These are phyloP conservation scores for Habroteleia sp. DNA, from an alignment of 2,888 invertebrate genomes.

Conservation along the genomic window DNA sequence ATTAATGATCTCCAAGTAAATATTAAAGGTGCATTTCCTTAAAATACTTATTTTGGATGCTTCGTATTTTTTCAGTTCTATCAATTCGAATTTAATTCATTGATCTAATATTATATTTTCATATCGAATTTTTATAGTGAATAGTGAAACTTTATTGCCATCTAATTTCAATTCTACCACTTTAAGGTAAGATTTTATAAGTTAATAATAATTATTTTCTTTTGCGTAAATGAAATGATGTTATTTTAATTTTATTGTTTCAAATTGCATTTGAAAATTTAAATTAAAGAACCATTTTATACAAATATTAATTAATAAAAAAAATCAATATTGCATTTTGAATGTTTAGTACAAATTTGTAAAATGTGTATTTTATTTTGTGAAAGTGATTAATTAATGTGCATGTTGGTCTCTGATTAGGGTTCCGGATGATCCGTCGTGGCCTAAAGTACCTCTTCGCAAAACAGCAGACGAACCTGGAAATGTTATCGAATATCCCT, in stretches of 20 bases:
- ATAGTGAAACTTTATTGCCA: slow-evolving; percentile 73
- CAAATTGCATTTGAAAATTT: no score
- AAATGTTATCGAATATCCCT: slow-evolving; percentile 71
- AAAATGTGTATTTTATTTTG: background rate
- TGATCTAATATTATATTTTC: background rate
- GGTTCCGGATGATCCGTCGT: slow-evolving; percentile 76
- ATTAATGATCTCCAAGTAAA: slow-evolving; percentile 70
- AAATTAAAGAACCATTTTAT: no score
- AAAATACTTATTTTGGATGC: no score
- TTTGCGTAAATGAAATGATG: background rate
- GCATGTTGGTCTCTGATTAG: slow-evolving; percentile 58
- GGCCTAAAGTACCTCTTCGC: slow-evolving; percentile 78
- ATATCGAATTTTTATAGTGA: slow-evolving; percentile 73
- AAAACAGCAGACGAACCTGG: slow-evolving; percentile 68
- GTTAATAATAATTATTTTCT: background rate
- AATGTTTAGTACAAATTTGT: no score
- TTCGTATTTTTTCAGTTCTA: slow-evolving; percentile 63
- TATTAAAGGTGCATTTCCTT: no score
- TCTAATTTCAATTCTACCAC: slow-evolving; percentile 69
- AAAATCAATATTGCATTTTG: no score
- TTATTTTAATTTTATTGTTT: background rate
- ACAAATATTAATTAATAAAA: no score
- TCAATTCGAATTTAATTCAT: background rate
- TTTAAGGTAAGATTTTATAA: slow-evolving; percentile 68
- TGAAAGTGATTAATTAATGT: background rate